Conservation (phyloP, 2,888 invertebrate species). For the Phragmatobia fuliginosa region DNA sequence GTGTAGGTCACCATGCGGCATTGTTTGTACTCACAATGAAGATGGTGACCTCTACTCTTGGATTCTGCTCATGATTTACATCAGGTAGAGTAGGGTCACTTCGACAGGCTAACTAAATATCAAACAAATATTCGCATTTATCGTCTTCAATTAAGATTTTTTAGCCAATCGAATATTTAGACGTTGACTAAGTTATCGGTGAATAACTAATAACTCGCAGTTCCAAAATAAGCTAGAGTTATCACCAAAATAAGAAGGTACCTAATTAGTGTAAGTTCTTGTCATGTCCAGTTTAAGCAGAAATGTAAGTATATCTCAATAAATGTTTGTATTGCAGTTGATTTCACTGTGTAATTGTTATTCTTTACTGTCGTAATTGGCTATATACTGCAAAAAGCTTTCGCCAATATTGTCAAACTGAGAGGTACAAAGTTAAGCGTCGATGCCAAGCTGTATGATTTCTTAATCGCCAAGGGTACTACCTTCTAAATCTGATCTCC, state of each 20-base stretch:
- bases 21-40: too few species aligned
- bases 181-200: slow-evolving; percentile 33
- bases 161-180: slow-evolving; percentile 48
- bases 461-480: background rate
- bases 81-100: too few species aligned
- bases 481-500: background rate
- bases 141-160: slow-evolving; percentile 68
- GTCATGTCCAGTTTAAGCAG: background rate
- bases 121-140: slow-evolving; percentile 65
- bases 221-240: slow-evolving; percentile 4
- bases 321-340: background rate
- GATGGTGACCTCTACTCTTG: too few species aligned
- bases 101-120: too few species aligned
- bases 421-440: background rate
- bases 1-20: too few species aligned
- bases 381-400: background rate
- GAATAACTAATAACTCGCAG: slow-evolving; percentile 28
- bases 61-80: too few species aligned
- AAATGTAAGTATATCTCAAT: background rate
- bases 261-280: background rate
- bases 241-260: background rate
- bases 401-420: background rate
- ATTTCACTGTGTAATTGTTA: background rate
- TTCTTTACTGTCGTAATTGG: background rate
- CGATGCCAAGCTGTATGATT: background rate